Percentiles rank a stretch among this genome's conserved stretches.
phyloP scores from a whole-genome alignment of 2,113 vertebrate species.

The Hiodon alosoides region DNA sequence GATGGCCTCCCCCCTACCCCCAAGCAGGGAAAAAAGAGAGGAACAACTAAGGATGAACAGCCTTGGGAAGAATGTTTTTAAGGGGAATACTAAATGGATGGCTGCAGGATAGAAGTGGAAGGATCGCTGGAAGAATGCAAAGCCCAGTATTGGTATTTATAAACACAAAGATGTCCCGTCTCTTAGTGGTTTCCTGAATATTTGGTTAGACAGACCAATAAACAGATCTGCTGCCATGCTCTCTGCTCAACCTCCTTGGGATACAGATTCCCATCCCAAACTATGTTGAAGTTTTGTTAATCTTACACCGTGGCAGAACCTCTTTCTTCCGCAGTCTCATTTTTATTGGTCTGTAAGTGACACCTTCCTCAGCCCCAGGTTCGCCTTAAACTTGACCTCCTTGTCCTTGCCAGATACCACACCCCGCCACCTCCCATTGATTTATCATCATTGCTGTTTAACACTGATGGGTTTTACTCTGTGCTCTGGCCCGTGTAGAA shows the following conservation, averaged over 20 bases:
- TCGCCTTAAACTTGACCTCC: background rate
- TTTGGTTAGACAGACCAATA: background rate
- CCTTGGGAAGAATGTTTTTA: slow-evolving; percentile 7
- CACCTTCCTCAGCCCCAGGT: background rate
- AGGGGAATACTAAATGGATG: background rate
- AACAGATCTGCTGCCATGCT: background rate
- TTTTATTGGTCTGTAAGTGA: background rate
- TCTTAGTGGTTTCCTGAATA: background rate
- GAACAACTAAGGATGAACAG: background rate
- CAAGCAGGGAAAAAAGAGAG: background rate
- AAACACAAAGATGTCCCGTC: background rate
- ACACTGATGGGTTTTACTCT: slow-evolving; percentile 28
- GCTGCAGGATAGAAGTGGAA: background rate
- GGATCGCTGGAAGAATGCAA: background rate
- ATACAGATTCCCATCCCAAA: background rate
- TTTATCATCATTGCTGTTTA: too few relatives aligned
- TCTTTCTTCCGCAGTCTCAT: background rate
- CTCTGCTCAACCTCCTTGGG: background rate
- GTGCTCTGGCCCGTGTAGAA: slow-evolving; percentile 44
- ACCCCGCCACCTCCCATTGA: background rate
- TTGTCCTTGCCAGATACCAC: background rate
- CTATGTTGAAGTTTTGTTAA: background rate
- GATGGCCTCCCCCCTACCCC: background rate
- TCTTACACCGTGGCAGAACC: background rate
- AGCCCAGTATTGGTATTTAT: background rate